A percentile compares a stretch with the other conserved stretches of the same genome.
Conservation (phyloP, 2,113 vertebrate species). For the Crypturellus undulatus region DNA sequence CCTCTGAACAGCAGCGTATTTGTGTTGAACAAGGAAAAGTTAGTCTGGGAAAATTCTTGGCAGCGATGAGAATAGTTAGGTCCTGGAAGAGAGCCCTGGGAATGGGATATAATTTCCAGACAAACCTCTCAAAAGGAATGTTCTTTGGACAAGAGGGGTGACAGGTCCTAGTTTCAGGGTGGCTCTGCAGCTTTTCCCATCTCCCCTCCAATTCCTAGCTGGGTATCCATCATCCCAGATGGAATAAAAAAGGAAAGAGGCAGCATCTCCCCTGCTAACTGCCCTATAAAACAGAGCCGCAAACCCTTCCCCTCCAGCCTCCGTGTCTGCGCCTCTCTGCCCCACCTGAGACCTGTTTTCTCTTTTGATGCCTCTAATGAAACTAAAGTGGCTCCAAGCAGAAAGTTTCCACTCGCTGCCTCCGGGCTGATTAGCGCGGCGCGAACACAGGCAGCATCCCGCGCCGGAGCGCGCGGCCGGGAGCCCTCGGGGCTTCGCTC, state of each 20-base stretch:
- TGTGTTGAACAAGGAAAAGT: background rate
- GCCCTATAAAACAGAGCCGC: background rate
- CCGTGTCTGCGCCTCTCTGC: background rate
- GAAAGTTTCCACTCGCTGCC: slow-evolving; percentile 58
- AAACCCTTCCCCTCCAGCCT: background rate
- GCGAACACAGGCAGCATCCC: slow-evolving; percentile 34
- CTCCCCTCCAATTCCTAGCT: background rate
- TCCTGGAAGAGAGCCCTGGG: background rate
- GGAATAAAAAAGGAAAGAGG: too few relatives aligned
- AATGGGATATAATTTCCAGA: background rate
- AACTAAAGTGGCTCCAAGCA: slow-evolving; percentile 59
- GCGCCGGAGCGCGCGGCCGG: background rate
- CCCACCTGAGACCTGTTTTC: slow-evolving; percentile 39
- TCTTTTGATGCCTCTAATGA: slow-evolving; percentile 52
- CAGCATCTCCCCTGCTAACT: background rate
- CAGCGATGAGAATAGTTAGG: background rate
- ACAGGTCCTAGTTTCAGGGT: background rate
- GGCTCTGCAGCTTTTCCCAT: background rate
- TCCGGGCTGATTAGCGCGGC: slow-evolving; percentile 47
- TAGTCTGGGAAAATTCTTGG: background rate
- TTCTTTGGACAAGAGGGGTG: rapidly evolving
- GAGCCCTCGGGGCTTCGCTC: slow-evolving; percentile 26
- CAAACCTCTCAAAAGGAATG: background rate
- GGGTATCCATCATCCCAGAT: too few relatives aligned
- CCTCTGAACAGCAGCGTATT: too few relatives aligned